phyloP scores from a whole-genome alignment of 2,888 invertebrate genomes.

The Ctenicera cuprea region DNA sequence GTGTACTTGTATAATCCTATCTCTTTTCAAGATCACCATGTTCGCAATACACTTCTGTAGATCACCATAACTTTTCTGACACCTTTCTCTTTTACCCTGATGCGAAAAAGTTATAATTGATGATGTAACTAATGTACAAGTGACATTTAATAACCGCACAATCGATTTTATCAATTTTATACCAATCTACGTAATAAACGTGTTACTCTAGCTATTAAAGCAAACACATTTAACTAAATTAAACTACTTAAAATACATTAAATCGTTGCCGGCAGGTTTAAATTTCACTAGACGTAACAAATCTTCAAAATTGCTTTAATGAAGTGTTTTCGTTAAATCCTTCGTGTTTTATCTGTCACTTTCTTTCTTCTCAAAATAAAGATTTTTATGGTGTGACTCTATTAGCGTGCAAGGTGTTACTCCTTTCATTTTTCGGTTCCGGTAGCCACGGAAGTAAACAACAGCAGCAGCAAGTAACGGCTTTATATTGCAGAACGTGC shows the following conservation, averaged over 20 bases:
- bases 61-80: background rate
- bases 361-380: conserved; percentile 1
- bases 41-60: too few species aligned
- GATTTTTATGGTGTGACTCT: conserved; percentile 1
- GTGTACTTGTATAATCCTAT: too few species aligned
- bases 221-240: too few species aligned
- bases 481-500: conserved; percentile 25
- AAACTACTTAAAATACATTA: background rate
- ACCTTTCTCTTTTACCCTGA: conserved; percentile 2
- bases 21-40: too few species aligned
- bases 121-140: background rate
- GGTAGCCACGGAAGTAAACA: conserved; percentile 32
- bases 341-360: background rate
- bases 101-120: background rate
- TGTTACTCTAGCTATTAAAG: too few species aligned
- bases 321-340: conserved; percentile 1
- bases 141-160: background rate
- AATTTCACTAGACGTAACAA: background rate
- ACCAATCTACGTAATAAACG: background rate
- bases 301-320: background rate
- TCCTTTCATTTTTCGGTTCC: conserved; percentile 35
- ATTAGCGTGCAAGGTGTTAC: background rate
- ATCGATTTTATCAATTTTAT: background rate
- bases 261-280: background rate
- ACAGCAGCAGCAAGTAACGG: conserved; percentile 31